phyloP scores from a whole-genome alignment of 1,140 invertebrate species.

The Latrodectus geometricus region DNA sequence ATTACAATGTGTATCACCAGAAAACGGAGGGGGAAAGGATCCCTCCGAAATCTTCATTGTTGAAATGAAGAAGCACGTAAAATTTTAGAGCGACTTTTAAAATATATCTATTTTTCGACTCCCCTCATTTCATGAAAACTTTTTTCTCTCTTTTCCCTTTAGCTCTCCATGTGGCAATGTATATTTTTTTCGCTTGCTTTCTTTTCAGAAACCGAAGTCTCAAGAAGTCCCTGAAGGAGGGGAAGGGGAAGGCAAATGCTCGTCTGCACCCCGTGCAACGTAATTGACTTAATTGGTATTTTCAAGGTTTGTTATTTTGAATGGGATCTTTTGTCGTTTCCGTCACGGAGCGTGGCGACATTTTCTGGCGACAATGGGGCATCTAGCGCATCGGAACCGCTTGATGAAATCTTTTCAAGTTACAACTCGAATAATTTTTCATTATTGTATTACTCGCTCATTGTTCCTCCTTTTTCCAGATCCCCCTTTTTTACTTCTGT shows the following conservation, averaged over 20 bases:
- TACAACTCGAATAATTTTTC: slow-evolving; percentile 11
- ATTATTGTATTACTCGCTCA: slow-evolving; percentile 11
- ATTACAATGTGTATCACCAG: neutral
- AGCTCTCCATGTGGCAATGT: neutral
- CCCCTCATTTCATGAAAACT: neutral
- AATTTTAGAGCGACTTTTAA: slow-evolving; percentile 2
- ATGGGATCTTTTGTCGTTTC: slow-evolving; percentile 17
- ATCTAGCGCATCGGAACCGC: slow-evolving; percentile 31
- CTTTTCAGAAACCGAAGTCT: neutral
- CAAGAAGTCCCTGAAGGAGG: neutral
- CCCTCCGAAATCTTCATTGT: neutral
- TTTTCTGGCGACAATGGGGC: slow-evolving; percentile 31
- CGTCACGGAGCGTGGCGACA: slow-evolving; percentile 28
- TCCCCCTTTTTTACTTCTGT: slow-evolving; percentile 3
- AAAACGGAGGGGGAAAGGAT: neutral
- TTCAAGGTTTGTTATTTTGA: slow-evolving; percentile 38
- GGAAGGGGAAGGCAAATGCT: neutral
- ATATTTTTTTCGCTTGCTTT: neutral
- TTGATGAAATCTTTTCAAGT: slow-evolving; percentile 3
- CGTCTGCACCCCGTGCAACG: neutral
- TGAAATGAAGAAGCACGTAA: slow-evolving; percentile 1
- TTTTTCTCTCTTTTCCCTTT: too few relatives aligned
- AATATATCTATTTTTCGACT: slow-evolving; percentile 26
- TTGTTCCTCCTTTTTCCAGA: neutral
- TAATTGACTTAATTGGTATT: slow-evolving; percentile 39